A percentile compares a stretch with the other conserved stretches of the same genome.
These are phyloP conservation scores for Latrodectus geometricus DNA, from an alignment of 1,140 invertebrate genomes.

Conservation along the genomic window DNA sequence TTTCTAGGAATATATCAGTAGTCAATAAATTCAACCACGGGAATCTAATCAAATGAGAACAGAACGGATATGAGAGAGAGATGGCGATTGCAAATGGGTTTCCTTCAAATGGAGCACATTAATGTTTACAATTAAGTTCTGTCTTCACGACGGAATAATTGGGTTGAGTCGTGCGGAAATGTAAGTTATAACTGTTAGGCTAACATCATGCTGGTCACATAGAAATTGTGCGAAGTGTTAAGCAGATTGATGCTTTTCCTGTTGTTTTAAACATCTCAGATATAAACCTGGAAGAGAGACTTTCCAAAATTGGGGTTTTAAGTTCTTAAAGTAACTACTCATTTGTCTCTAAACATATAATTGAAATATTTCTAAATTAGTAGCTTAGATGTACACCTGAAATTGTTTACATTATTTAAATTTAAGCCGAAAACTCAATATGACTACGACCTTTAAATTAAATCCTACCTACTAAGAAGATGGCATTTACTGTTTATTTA, in stretches of 20 bases:
- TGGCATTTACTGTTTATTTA: too few species aligned
- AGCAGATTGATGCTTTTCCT: background rate
- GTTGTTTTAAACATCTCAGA: slow-evolving; percentile 2
- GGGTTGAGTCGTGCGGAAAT: background rate
- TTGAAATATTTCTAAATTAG: too few species aligned
- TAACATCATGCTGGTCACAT: background rate
- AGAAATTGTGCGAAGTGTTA: slow-evolving; percentile 2
- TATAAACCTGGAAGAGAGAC: too few species aligned
- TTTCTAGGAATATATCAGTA: slow-evolving; percentile 6
- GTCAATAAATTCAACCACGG: background rate
- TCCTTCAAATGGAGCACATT: slow-evolving; percentile 30
- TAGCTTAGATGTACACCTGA: too few species aligned
- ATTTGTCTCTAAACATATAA: too few species aligned
- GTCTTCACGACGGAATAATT: slow-evolving; percentile 25
- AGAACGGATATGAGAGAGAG: slow-evolving; percentile 2
- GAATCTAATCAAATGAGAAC: slow-evolving; percentile 16
- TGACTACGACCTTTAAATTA: too few species aligned
- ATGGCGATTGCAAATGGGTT: slow-evolving; percentile 6
- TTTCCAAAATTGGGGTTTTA: too few species aligned
- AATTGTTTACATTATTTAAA: too few species aligned
- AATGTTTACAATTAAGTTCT: slow-evolving; percentile 33
- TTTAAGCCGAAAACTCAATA: too few species aligned
- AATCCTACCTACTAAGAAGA: too few species aligned
- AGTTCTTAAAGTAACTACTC: too few species aligned
- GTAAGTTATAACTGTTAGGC: slow-evolving; percentile 13